A percentile compares a stretch with the other conserved stretches of the same genome.
These are phyloP conservation scores for Paracyclopina nana DNA, from an alignment of 1,140 invertebrate genomes.

Conservation along the genomic window DNA sequence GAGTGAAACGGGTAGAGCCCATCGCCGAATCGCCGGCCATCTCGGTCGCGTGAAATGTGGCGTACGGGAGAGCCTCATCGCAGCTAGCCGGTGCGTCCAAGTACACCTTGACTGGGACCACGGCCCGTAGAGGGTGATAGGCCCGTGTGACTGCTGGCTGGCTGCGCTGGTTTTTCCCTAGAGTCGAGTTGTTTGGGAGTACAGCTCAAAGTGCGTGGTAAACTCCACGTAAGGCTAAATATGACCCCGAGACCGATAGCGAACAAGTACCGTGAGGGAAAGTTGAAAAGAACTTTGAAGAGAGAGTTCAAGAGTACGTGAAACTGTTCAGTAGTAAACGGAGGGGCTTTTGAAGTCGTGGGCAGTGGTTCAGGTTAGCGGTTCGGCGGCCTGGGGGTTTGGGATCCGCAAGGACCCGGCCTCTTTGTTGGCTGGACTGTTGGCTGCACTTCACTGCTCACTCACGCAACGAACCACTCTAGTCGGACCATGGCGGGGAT, in stretches of 20 bases:
- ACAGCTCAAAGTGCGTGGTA: conserved; percentile 62
- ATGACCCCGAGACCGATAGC: conserved; percentile 60
- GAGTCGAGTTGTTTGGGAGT: conserved; percentile 67
- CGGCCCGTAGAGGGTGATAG: conserved; percentile 47
- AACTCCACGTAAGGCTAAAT: conserved; percentile 72
- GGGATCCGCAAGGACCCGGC: conserved; percentile 1
- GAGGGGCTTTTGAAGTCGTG: neutral
- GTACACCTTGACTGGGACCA: conserved; percentile 45
- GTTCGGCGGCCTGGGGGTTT: neutral
- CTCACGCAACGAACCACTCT: neutral
- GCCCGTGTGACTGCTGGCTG: conserved; percentile 36
- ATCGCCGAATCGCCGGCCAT: conserved; percentile 36
- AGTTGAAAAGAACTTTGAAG: conserved; percentile 74
- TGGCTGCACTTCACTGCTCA: neutral
- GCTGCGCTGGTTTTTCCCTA: conserved; percentile 35
- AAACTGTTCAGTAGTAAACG: conserved; percentile 30
- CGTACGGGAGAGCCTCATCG: conserved; percentile 35
- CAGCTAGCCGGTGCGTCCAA: conserved; percentile 27
- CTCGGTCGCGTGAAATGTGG: conserved; percentile 38
- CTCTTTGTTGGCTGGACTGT: neutral
- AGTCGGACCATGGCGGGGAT: neutral
- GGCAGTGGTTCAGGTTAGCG: neutral
- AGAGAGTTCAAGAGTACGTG: conserved; percentile 69
- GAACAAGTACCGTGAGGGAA: conserved; percentile 78
- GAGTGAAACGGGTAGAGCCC: conserved; percentile 59